phyloP scores from a whole-genome alignment of 2,113 vertebrate genomes.

The Synodontis membranacea region DNA sequence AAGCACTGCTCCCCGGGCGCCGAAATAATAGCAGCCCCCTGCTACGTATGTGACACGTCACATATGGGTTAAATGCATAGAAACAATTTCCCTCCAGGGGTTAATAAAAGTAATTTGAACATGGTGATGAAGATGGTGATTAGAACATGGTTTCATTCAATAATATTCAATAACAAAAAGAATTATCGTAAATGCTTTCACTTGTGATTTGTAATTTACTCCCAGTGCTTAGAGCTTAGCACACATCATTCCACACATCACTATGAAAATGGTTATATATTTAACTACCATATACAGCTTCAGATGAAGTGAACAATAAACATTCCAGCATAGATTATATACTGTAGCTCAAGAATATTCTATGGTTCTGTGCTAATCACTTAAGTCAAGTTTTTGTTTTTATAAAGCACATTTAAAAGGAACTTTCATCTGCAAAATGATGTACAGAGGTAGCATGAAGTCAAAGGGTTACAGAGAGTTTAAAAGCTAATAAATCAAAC shows the following conservation, averaged over 20 bases:
- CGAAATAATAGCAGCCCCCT: too few relatives aligned
- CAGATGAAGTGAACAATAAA: not conserved
- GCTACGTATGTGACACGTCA: too few relatives aligned
- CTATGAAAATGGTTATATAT: not conserved
- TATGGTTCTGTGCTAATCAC: not conserved
- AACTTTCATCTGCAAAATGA: not conserved
- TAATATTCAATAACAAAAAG: not conserved
- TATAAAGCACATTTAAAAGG: not conserved
- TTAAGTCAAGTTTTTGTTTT: not conserved
- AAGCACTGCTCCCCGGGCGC: too few relatives aligned
- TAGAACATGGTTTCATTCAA: not conserved
- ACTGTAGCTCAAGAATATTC: not conserved
- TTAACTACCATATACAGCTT: not conserved
- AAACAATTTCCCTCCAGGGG: too few relatives aligned
- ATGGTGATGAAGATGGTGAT: not conserved
- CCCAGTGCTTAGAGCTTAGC: not conserved
- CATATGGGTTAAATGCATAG: too few relatives aligned
- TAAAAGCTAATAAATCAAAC: not conserved
- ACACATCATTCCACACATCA: not conserved
- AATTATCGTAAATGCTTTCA: not conserved
- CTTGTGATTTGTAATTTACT: not conserved
- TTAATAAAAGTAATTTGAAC: not conserved
- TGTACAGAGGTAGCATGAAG: not conserved
- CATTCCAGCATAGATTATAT: not conserved
- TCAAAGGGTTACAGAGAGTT: not conserved